Base-by-base conservation (phyloP, 2,888 invertebrate species). In the Ceramica pisi region DNA sequence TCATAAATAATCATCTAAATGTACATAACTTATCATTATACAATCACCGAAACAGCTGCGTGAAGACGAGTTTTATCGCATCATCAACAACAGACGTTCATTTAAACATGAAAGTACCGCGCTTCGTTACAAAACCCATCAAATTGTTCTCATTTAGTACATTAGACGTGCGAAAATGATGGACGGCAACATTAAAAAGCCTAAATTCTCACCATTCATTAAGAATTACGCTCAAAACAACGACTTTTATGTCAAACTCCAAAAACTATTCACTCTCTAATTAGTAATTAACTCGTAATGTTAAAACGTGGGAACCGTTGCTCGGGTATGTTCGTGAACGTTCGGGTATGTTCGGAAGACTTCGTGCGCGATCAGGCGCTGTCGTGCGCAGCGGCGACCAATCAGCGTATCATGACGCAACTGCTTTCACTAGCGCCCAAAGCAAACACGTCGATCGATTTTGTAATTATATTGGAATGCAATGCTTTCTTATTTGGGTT, bases 391-490 rank as follows among this genome's bases (percentile, higher is more conserved):
- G 68, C 75, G 53, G 69, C 79, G 71, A 74, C 84, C 85, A 85
- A 86, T 86, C 88, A 80, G 80, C 86, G 83, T 82, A 80, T 81
- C 81, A 84, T 93, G 92, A 94, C 92, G 93, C 86, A 94, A 95
- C 90, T 85, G 92, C 95, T 95, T 95, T 95, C 95, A 93, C 94
- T 90, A 84, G 86, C 87, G 84, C 88, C 89, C 89, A 87, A 89
- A 90, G 83, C 86, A 87, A 83, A 85, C 78, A 87, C 87, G 84
- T 86, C 90, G 89, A 91, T 90, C 89, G 92, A 91, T 92, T 93
- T 91, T 93, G 91, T 94, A 94, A 94, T 93, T 93, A 92, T 90
- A 92, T 91, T 89, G 92, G 93, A 92, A 94, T 94, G 93, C 90
- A 87, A 91, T 92, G 93, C 94, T 95, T 94, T 95, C 94, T 92